Base-by-base conservation (phyloP, 2,113 vertebrate genomes). In the Murina feae region DNA sequence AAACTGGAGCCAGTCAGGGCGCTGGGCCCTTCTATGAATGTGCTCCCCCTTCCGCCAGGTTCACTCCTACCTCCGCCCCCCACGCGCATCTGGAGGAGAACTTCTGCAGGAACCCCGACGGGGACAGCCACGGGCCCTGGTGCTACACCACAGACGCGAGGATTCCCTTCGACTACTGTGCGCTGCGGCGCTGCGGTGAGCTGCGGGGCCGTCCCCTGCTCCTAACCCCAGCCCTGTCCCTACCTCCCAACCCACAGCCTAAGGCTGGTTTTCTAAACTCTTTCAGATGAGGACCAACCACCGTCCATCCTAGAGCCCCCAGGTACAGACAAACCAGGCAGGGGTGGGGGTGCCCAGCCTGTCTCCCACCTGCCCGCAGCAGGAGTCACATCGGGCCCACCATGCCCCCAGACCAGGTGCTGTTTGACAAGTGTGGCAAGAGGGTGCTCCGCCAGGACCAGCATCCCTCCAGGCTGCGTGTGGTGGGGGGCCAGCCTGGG, bases 111-210 rank as follows among this genome's bases (percentile, higher is more conserved):
- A 99, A 99, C 96, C 99, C 99, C 0, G 99, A 99, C 7, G 97
- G 98, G 0, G 99, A 99, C 79, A 99, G 98, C 93, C 99, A 99
- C 0, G 99, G 99, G 25, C 99, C 99, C 88, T 99, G 99, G 99
- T 99, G 99, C 97, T 99, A 99, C 97, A 99, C 99, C 79, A 98
- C 97, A 1, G 99, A 99, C 94, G 99, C 99, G 2, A 98, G 98
- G 51, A 99, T 99, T 0, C 98, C 99, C 42, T 99, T 99, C 37
- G 99, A 99, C 98, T 99, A 99, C 97, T 99, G 99, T 0, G 99
- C 99, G 25, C 98, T 99, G 96, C 98, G 98, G 76, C 98, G 98
- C 83, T 99, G 99, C 53, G 98, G 99, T 99, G 97, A 97, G 97
- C 51, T 16, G 20, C 25, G 2, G 20, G 0, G 6, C 2, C 28